A percentile compares a stretch with the other conserved stretches of the same genome.
Evolutionary conservation across 2,888 invertebrate species (phyloP).

Genomic region (Lordiphosa fenestrarum): DNA sequence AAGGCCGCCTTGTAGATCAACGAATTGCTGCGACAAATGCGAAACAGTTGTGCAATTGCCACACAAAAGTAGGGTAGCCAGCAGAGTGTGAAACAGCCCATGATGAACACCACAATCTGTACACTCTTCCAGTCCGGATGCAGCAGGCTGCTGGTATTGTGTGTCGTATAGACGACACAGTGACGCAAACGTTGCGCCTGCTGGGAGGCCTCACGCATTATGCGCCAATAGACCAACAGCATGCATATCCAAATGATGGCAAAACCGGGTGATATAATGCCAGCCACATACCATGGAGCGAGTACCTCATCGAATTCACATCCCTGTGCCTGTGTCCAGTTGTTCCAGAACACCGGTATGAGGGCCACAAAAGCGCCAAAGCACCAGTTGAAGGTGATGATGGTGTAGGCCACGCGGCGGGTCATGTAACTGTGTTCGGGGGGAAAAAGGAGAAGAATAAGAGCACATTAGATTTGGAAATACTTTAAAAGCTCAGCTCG

Average conservation of each 20-base stretch:
- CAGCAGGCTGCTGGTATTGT: slow-evolving; percentile 58
- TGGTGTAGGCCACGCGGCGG: slow-evolving; percentile 83
- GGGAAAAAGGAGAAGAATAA: background rate
- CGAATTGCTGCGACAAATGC: slow-evolving; percentile 82
- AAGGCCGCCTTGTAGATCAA: slow-evolving; percentile 85
- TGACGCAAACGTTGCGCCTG: slow-evolving; percentile 86
- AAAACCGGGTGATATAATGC: slow-evolving; percentile 86
- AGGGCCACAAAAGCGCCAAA: slow-evolving; percentile 85
- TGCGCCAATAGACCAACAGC: slow-evolving; percentile 88
- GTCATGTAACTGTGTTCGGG: slow-evolving; percentile 84
- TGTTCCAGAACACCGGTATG: slow-evolving; percentile 89
- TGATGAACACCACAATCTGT: slow-evolving; percentile 89
- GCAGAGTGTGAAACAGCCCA: slow-evolving; percentile 90
- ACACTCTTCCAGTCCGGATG: slow-evolving; percentile 87
- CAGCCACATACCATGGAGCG: slow-evolving; percentile 80
- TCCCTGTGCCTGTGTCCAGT: slow-evolving; percentile 83
- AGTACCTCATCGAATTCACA: slow-evolving; percentile 87
- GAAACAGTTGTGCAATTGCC: slow-evolving; percentile 83
- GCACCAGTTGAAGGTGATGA: slow-evolving; percentile 86
- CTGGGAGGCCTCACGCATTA: slow-evolving; percentile 88
- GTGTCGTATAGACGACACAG: slow-evolving; percentile 82
- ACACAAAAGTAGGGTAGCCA: slow-evolving; percentile 91
- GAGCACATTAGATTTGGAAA: background rate
- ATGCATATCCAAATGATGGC: slow-evolving; percentile 87
- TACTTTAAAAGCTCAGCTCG: too few relatives aligned